A percentile compares a stretch with the other conserved stretches of the same genome.
phyloP scores from a whole-genome alignment of 2,113 vertebrate species.

The Murina feae region DNA sequence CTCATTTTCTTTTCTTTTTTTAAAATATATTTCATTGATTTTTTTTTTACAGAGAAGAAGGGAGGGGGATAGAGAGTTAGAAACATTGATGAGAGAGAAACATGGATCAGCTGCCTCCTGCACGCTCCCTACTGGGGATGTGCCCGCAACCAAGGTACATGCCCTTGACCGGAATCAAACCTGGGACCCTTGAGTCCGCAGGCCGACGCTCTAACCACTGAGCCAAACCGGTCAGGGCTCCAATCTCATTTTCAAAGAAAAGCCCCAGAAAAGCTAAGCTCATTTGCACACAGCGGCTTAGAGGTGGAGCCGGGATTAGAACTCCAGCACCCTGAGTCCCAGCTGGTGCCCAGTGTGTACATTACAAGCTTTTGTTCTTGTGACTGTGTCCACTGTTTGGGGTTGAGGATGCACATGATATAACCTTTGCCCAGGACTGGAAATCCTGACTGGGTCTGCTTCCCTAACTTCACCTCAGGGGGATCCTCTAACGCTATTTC shows the following conservation, averaged over 20 bases:
- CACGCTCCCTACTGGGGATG: no score
- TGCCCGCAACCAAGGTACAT: no score
- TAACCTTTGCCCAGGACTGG: not conserved
- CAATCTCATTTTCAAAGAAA: not conserved
- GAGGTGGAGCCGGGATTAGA: not conserved
- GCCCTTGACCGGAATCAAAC: no score
- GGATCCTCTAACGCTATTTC: not conserved
- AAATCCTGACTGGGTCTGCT: not conserved
- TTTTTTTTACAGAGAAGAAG: no score
- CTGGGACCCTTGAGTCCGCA: no score
- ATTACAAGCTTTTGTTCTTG: not conserved
- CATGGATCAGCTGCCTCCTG: no score
- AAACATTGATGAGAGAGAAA: no score
- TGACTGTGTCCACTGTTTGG: not conserved
- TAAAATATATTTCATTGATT: no score
- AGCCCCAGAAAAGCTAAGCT: not conserved
- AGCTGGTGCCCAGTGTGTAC: rapidly evolving
- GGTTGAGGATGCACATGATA: not conserved
- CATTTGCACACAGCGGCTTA: not conserved
- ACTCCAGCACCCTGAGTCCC: not conserved
- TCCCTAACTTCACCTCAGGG: not conserved
- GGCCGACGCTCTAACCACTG: no score
- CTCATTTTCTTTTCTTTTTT: no score
- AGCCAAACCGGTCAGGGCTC: no score
- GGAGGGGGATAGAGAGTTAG: no score